Conservation (phyloP, 2,113 vertebrate genomes). For the Leptocoma aspasia region DNA sequence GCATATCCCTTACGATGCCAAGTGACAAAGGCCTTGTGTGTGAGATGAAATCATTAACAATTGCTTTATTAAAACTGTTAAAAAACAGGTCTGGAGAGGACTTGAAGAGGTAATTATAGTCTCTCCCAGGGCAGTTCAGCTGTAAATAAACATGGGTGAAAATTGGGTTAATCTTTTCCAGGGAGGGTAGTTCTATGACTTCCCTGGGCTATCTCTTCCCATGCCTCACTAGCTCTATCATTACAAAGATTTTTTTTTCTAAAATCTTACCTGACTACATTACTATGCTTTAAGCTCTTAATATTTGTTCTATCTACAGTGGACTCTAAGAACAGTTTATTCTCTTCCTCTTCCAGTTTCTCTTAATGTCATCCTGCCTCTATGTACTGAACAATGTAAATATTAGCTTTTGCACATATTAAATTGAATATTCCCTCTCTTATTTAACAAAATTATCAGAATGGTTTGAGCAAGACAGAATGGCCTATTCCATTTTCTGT, state of each 20-base stretch:
- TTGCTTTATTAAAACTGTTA: not conserved
- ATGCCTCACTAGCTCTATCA: not conserved
- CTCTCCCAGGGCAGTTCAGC: not conserved
- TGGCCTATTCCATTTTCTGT: not conserved
- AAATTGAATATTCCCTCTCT: not conserved
- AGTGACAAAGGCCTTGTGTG: not conserved
- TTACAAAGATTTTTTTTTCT: not conserved
- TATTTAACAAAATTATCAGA: conserved; percentile 27
- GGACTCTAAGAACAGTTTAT: not conserved
- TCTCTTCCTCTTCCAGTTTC: not conserved
- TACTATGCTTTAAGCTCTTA: not conserved
- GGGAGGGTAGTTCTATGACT: not conserved
- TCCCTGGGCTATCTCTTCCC: not conserved
- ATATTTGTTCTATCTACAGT: conserved; percentile 7
- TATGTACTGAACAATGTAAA: conserved; percentile 19
- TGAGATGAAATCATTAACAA: not conserved
- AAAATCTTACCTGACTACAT: not conserved
- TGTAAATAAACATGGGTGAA: not conserved
- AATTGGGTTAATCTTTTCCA: not conserved
- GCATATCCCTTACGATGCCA: not conserved
- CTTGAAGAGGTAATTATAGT: not conserved
- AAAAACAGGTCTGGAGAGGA: not conserved
- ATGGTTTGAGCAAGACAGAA: not conserved
- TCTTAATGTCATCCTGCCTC: not conserved
- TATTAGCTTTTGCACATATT: conserved; percentile 14